Conservation (phyloP, 2,797 vertebrate genomes). For the Pachyuromys duprasi region DNA sequence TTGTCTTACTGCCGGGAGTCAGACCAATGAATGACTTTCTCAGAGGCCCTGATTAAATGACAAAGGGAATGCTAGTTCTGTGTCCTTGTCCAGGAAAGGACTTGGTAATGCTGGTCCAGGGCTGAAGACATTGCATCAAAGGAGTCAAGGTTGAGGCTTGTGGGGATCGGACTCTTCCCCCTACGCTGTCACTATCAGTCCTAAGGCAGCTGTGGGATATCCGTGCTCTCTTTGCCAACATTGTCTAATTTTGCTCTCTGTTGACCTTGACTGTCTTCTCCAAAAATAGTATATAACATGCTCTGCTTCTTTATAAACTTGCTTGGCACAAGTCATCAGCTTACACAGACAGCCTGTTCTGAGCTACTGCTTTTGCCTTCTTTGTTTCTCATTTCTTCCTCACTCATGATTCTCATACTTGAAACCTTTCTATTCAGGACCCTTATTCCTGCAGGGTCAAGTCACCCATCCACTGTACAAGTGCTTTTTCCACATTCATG, state of each 20-base stretch:
- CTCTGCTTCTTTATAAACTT: not conserved
- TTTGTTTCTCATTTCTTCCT: not conserved
- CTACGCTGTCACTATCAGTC: not conserved
- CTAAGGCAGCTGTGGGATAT: not conserved
- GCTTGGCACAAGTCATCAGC: not conserved
- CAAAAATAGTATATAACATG: not conserved
- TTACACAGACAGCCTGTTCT: not conserved
- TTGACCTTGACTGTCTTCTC: not conserved
- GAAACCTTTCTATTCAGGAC: not conserved
- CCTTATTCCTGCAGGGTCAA: not conserved
- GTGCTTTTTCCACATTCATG: not conserved
- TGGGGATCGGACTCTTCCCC: not conserved
- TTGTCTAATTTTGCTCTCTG: not conserved
- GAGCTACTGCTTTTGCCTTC: not conserved
- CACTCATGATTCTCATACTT: not conserved
- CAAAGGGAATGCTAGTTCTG: not conserved
- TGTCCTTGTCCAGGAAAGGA: not conserved
- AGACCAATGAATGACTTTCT: not conserved
- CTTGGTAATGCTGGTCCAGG: not conserved
- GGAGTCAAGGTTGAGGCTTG: not conserved
- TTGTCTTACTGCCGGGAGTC: not conserved
- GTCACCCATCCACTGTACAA: not conserved
- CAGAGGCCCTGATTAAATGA: not conserved
- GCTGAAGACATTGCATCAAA: not conserved
- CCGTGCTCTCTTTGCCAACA: not conserved